A percentile compares a stretch with the other conserved stretches of the same genome.
Conservation (phyloP, 2,797 vertebrate species). For the Gambelia wislizenii region DNA sequence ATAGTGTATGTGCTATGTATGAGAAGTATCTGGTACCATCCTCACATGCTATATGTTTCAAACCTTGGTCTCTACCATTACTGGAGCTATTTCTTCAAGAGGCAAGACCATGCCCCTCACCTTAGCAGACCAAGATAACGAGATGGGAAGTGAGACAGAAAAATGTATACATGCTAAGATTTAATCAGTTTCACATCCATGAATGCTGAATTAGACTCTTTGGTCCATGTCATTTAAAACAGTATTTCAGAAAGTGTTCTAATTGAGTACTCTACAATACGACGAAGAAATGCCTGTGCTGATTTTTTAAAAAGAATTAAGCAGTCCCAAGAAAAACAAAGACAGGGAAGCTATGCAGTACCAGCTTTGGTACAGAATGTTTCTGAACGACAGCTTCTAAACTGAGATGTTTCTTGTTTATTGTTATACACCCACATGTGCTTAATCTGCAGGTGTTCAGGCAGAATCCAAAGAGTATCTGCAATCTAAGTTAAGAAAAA, state of each 20-base stretch:
- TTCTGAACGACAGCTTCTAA: background rate
- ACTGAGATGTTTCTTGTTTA: slow-evolving; percentile 15
- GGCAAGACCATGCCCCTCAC: background rate
- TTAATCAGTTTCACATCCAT: background rate
- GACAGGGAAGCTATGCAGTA: background rate
- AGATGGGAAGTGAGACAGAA: background rate
- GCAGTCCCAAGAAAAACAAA: background rate
- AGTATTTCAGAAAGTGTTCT: background rate
- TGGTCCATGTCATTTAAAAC: background rate
- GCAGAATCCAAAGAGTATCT: slow-evolving; percentile 20
- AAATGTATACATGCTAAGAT: background rate
- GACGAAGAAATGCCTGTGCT: background rate
- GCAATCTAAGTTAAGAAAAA: slow-evolving; percentile 24
- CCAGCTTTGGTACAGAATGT: background rate
- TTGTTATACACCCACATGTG: background rate
- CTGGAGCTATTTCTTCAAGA: no score
- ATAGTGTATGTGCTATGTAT: background rate
- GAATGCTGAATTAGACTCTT: background rate
- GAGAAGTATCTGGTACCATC: background rate
- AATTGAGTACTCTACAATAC: background rate
- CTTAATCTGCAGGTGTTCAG: slow-evolving; percentile 1
- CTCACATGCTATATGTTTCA: background rate
- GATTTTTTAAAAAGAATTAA: background rate
- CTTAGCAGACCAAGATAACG: background rate
- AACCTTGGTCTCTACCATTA: background rate